Percentiles rank a stretch among this genome's conserved stretches.
Conservation (phyloP, 1,140 invertebrate genomes). For the Chelonus insularis region DNA sequence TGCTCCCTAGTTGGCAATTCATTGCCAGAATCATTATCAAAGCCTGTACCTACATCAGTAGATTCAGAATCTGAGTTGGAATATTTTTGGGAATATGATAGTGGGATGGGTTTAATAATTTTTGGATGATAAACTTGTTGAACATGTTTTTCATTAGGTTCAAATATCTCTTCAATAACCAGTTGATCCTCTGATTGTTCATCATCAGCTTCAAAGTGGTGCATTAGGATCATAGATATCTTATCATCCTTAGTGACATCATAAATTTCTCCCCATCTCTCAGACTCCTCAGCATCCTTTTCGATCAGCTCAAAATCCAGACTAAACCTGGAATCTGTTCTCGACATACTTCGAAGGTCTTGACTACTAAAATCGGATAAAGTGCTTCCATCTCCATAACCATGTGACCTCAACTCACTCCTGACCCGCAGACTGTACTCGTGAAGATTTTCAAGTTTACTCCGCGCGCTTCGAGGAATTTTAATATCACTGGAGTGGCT, state of each 20-base stretch:
- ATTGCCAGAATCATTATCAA: slow-evolving; percentile 49
- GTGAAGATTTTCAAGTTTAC: slow-evolving; percentile 53
- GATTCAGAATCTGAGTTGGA: slow-evolving; percentile 39
- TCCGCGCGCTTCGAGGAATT: slow-evolving; percentile 39
- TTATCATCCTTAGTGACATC: background rate
- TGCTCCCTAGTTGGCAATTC: slow-evolving; percentile 37
- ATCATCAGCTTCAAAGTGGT: no score
- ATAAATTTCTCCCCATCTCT: background rate
- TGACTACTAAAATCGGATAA: slow-evolving; percentile 46
- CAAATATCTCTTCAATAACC: background rate
- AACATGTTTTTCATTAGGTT: slow-evolving; percentile 14
- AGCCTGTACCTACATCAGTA: slow-evolving; percentile 38
- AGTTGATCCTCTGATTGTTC: no score
- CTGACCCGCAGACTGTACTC: slow-evolving; percentile 51
- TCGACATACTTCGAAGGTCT: slow-evolving; percentile 33
- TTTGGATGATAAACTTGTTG: slow-evolving; percentile 18
- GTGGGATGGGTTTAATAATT: slow-evolving; percentile 48
- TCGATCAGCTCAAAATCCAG: slow-evolving; percentile 24
- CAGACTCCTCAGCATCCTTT: slow-evolving; percentile 7
- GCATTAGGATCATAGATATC: no score
- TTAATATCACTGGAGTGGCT: slow-evolving; percentile 42
- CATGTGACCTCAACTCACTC: slow-evolving; percentile 44
- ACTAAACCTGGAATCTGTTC: slow-evolving; percentile 32
- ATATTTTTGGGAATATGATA: slow-evolving; percentile 42
- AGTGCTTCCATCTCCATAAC: slow-evolving; percentile 38